Percentiles rank a stretch among this genome's conserved stretches.
Conservation (phyloP, 2,797 vertebrate genomes). For the Macrochelys suwanniensis region DNA sequence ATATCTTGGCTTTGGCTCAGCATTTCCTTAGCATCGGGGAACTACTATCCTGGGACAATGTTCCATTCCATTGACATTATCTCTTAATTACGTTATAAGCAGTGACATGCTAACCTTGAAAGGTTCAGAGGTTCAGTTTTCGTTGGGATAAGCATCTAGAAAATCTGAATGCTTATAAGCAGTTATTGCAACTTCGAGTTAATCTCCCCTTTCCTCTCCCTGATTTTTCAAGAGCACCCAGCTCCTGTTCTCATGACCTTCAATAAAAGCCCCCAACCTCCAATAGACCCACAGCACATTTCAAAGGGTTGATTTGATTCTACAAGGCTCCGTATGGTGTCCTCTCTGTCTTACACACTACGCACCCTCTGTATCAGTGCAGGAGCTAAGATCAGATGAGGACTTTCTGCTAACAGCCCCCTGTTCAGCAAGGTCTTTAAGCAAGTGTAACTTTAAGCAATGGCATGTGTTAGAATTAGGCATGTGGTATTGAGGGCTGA, state of each 20-base stretch:
- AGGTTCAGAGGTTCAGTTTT: constrained; percentile 60
- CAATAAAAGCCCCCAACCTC: neutral
- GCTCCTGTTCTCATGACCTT: neutral
- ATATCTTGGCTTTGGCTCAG: constrained; percentile 61
- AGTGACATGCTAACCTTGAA: constrained; percentile 51
- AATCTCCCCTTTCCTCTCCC: neutral
- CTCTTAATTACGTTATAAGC: constrained; percentile 58
- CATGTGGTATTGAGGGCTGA: neutral
- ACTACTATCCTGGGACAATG: constrained; percentile 55
- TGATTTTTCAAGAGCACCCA: neutral
- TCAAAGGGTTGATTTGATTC: neutral
- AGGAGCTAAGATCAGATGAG: constrained; percentile 15
- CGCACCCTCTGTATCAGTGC: neutral
- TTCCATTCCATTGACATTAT: constrained; percentile 57
- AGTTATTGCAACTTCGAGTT: neutral
- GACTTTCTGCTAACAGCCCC: constrained; percentile 7
- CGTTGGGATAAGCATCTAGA: constrained; percentile 8
- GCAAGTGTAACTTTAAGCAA: neutral
- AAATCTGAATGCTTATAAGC: constrained; percentile 10
- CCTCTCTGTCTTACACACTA: neutral
- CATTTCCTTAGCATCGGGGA: constrained; percentile 69
- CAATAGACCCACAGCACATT: neutral
- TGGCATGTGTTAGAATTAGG: neutral
- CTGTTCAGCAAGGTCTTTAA: neutral
- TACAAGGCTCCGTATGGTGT: neutral